phyloP scores from a whole-genome alignment of 2,888 invertebrate species.

The Callyntrura sp. region DNA sequence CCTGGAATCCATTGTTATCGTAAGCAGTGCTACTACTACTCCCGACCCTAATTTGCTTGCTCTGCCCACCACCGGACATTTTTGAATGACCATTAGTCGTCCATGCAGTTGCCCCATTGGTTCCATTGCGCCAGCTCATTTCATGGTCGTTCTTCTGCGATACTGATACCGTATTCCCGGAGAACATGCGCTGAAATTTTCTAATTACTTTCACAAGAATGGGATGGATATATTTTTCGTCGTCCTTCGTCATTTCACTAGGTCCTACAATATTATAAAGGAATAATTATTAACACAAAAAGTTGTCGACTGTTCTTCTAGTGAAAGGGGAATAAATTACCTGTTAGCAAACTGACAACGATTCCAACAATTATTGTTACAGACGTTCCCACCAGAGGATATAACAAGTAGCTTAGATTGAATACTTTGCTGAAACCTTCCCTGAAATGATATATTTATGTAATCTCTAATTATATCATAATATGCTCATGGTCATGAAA shows the following conservation, averaged over 20 bases:
- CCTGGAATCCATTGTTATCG: constrained; percentile 58
- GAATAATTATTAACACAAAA: not conserved
- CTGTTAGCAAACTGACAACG: constrained; percentile 77
- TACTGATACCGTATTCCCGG: not conserved
- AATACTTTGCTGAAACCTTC: constrained; percentile 58
- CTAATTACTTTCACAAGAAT: constrained; percentile 75
- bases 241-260: constrained; percentile 79
- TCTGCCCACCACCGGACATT: not conserved
- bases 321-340: constrained; percentile 21
- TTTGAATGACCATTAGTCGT: constrained; percentile 26
- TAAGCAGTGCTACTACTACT: constrained; percentile 3
- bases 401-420: constrained; percentile 74
- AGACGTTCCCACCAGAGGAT: constrained; percentile 79
- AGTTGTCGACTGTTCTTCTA: not conserved
- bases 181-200: constrained; percentile 36
- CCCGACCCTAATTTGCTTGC: constrained; percentile 5
- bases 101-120: constrained; percentile 24
- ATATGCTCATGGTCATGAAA: not conserved
- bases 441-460: constrained; percentile 8
- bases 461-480: not conserved
- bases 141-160: constrained; percentile 63
- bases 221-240: constrained; percentile 83
- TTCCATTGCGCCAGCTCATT: constrained; percentile 63
- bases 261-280: constrained; percentile 70
- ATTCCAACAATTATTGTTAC: constrained; percentile 74